Percentiles rank a stretch among this genome's conserved stretches.
phyloP scores from a whole-genome alignment of 2,888 invertebrate genomes.

The Autographa gamma region DNA sequence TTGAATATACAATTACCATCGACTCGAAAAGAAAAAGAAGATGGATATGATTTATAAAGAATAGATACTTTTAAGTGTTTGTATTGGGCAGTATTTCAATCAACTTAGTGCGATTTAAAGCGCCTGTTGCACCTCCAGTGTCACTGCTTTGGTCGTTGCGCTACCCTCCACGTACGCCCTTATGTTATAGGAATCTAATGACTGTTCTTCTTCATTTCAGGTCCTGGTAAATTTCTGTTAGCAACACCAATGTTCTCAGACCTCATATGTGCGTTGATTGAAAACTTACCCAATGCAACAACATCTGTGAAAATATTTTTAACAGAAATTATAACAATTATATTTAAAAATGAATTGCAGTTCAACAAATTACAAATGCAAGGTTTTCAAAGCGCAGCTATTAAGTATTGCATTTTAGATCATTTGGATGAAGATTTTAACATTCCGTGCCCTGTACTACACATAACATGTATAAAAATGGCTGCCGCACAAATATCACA shows the following conservation, averaged over 20 bases:
- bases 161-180: no score
- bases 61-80: no score
- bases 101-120: no score
- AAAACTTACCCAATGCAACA: slow-evolving; percentile 53
- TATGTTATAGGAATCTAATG: neutral
- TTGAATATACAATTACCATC: no score
- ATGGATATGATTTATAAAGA: no score
- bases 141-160: no score
- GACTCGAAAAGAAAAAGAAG: no score
- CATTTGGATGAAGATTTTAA: slow-evolving; percentile 37
- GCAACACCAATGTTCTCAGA: slow-evolving; percentile 66
- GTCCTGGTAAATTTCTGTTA: slow-evolving; percentile 59
- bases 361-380: slow-evolving; percentile 63
- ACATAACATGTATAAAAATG: slow-evolving; percentile 56
- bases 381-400: slow-evolving; percentile 43
- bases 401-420: slow-evolving; percentile 44
- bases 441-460: slow-evolving; percentile 43
- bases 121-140: no score
- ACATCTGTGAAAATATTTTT: slow-evolving; percentile 61
- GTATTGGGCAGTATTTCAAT: no score
- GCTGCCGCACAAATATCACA: slow-evolving; percentile 57
- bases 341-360: slow-evolving; percentile 66
- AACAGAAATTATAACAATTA: slow-evolving; percentile 57
- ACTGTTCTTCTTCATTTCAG: slow-evolving; percentile 52
- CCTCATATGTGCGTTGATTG: slow-evolving; percentile 58